These are phyloP conservation scores for Oenanthe oenanthe DNA, from an alignment of 2,113 vertebrate genomes.

Conservation along the genomic window DNA sequence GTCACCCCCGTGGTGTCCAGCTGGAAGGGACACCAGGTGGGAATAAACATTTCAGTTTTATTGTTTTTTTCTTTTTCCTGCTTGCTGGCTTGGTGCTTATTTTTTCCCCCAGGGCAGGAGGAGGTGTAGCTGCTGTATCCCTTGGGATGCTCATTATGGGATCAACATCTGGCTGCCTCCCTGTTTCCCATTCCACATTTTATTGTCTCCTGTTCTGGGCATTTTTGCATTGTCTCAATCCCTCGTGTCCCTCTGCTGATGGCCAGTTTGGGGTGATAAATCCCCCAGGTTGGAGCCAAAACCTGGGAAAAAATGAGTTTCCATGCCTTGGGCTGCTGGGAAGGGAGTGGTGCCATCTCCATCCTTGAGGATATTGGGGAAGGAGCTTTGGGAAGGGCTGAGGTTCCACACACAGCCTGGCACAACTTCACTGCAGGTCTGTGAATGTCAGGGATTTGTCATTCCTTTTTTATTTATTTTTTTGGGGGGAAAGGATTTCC, in stretches of 20 bases:
- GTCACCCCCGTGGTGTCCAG: not conserved
- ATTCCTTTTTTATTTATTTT: not conserved
- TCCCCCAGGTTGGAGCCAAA: rapidly evolving
- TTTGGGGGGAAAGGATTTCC: not conserved
- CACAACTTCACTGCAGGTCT: not conserved
- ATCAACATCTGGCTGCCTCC: rapidly evolving
- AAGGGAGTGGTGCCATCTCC: not conserved
- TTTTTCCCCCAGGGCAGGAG: rapidly evolving
- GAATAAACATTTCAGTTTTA: constrained; percentile 68
- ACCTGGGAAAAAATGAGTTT: rapidly evolving
- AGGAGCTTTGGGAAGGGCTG: not conserved
- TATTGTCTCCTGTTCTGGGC: rapidly evolving
- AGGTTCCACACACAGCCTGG: rapidly evolving
- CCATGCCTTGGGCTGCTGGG: not conserved
- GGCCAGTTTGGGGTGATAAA: not conserved
- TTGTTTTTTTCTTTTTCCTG: not conserved
- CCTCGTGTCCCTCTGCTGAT: no score
- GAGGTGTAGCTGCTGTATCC: not conserved
- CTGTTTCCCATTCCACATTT: not conserved
- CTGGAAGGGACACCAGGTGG: not conserved
- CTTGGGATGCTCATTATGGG: rapidly evolving
- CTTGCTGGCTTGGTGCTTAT: not conserved
- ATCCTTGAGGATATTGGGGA: not conserved
- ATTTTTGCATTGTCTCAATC: not conserved
- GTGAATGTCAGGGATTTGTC: rapidly evolving